These are phyloP conservation scores for Neuroscelio doddi DNA, from an alignment of 2,888 invertebrate species.

Conservation along the genomic window DNA sequence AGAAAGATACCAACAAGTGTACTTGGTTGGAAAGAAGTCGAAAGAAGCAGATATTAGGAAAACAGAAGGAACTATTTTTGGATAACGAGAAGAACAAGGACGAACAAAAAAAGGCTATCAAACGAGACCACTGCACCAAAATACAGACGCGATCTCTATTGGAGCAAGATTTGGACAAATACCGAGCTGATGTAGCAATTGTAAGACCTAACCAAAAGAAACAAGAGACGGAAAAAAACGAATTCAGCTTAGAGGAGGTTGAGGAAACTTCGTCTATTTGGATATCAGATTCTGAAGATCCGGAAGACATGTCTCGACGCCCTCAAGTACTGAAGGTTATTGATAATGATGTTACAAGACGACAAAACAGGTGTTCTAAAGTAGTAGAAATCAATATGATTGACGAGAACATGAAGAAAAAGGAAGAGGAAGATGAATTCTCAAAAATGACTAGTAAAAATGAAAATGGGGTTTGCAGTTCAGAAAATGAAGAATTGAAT, in stretches of 20 bases:
- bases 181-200: conserved; percentile 42
- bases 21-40: conserved; percentile 9
- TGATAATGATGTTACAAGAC: conserved; percentile 66
- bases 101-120: not conserved
- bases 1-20: conserved; percentile 28
- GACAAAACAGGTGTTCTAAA: conserved; percentile 24
- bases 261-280: conserved; percentile 62
- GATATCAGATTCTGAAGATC: conserved; percentile 55
- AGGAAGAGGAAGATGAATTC: conserved; percentile 12
- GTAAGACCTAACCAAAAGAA: conserved; percentile 32
- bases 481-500: conserved; percentile 44
- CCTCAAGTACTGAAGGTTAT: conserved; percentile 68
- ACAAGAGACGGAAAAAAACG: conserved; percentile 1
- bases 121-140: conserved; percentile 12
- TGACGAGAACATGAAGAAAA: conserved; percentile 16
- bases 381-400: conserved; percentile 17
- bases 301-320: conserved; percentile 68
- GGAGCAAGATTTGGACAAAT: conserved; percentile 23
- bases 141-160: not conserved
- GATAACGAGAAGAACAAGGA: conserved; percentile 18
- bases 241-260: conserved; percentile 53
- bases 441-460: conserved; percentile 8
- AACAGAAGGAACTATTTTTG: conserved; percentile 12
- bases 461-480: conserved; percentile 17
- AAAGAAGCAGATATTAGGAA: not conserved